These are phyloP conservation scores for Amblyraja radiata DNA, from an alignment of 2,797 vertebrate genomes.

Conservation along the genomic window DNA sequence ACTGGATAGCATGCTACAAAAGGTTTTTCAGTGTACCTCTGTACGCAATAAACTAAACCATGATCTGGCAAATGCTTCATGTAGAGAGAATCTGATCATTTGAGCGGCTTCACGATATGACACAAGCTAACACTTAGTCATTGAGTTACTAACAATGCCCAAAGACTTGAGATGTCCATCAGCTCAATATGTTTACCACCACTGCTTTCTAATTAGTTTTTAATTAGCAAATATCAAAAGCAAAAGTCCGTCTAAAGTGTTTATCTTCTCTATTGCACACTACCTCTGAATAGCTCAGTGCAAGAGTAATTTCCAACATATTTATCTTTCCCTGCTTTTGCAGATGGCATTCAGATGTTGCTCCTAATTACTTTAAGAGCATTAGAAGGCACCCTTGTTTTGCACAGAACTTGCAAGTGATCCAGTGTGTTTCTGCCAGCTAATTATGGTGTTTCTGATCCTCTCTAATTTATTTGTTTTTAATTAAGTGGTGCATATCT, in stretches of 20 bases:
- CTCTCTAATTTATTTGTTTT: conserved; percentile 7
- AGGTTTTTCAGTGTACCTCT: no score
- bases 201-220: background rate
- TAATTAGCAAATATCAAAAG: background rate
- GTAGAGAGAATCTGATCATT: background rate
- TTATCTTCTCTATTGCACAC: background rate
- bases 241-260: background rate
- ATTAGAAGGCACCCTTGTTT: background rate
- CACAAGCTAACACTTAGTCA: background rate
- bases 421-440: background rate
- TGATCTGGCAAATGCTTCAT: background rate
- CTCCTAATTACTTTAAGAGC: conserved; percentile 3
- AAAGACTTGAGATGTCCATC: background rate
- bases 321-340: background rate
- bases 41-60: no score
- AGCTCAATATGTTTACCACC: background rate
- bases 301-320: background rate
- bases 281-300: background rate
- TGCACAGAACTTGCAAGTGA: background rate
- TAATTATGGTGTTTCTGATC: background rate
- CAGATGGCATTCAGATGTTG: background rate
- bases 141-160: background rate
- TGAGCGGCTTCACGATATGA: background rate
- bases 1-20: no score
- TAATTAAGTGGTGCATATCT: conserved; percentile 1